These are phyloP conservation scores for Caradrina kadenii DNA, from an alignment of 2,888 invertebrate species.

Conservation along the genomic window DNA sequence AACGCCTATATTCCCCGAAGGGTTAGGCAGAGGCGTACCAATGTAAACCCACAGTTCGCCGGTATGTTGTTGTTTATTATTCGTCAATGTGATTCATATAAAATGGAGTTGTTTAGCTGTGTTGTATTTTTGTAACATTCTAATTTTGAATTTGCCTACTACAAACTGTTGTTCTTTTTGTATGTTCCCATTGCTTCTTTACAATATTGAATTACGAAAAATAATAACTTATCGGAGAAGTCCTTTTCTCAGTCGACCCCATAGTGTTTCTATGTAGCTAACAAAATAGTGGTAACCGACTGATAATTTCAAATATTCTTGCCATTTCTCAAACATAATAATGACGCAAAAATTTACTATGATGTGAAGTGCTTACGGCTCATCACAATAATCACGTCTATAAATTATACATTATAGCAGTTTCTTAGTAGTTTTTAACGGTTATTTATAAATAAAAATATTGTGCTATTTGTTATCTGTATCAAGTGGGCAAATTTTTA, in stretches of 20 bases:
- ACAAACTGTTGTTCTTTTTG: too few relatives aligned
- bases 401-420: slow-evolving; percentile 44
- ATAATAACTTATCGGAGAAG: background rate
- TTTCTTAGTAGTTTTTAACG: slow-evolving; percentile 57
- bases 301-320: slow-evolving; percentile 43
- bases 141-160: too few relatives aligned
- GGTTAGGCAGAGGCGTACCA: too few relatives aligned
- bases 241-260: slow-evolving; percentile 21
- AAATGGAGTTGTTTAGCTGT: too few relatives aligned
- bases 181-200: background rate
- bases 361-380: slow-evolving; percentile 54
- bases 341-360: slow-evolving; percentile 12
- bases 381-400: slow-evolving; percentile 51
- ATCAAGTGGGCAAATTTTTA: slow-evolving; percentile 64
- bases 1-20: too few relatives aligned
- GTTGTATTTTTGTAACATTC: too few relatives aligned
- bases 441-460: slow-evolving; percentile 43
- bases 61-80: background rate
- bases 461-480: slow-evolving; percentile 50
- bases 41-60: too few relatives aligned
- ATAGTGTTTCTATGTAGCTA: slow-evolving; percentile 28
- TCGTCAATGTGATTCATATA: background rate
- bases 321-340: slow-evolving; percentile 31
- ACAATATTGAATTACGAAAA: background rate
- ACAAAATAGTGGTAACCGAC: slow-evolving; percentile 35